Evolutionary conservation across 2,113 vertebrate species (phyloP).

Genomic region (Cephalopholis sonnerati): DNA sequence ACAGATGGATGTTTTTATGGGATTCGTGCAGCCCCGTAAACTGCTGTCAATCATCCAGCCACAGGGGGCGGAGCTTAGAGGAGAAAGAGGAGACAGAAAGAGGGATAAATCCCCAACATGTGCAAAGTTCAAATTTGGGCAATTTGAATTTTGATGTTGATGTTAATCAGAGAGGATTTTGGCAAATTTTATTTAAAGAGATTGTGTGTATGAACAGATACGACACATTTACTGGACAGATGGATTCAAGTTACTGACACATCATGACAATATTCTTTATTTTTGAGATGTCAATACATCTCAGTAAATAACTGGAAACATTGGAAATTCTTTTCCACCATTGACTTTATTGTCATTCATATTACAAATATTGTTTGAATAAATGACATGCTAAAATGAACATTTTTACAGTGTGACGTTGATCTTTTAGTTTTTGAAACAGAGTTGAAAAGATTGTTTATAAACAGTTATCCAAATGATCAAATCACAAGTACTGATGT

Average conservation of each 20-base stretch:
- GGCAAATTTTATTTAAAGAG: not conserved
- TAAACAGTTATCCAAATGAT: not conserved
- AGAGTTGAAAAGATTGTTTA: not conserved
- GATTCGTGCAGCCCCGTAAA: not conserved
- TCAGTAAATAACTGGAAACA: not conserved
- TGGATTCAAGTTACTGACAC: not conserved
- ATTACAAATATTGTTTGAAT: not conserved
- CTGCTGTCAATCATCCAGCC: constrained; percentile 21
- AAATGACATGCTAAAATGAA: not conserved
- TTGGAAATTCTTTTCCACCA: not conserved
- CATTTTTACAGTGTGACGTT: not conserved
- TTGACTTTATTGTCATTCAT: not conserved
- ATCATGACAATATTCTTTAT: not conserved
- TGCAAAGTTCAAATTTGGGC: not conserved
- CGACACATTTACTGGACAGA: not conserved
- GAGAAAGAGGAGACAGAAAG: not conserved
- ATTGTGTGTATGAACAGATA: not conserved
- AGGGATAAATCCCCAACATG: not conserved
- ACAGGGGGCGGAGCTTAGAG: constrained; percentile 9
- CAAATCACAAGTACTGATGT: not conserved
- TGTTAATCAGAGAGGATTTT: not conserved
- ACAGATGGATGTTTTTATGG: constrained; percentile 15
- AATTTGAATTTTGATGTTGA: not conserved
- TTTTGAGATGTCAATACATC: not conserved
- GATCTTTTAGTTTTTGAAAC: not conserved